Base-by-base conservation (phyloP, 2,113 vertebrate species). In the Corvus moneduloides region DNA sequence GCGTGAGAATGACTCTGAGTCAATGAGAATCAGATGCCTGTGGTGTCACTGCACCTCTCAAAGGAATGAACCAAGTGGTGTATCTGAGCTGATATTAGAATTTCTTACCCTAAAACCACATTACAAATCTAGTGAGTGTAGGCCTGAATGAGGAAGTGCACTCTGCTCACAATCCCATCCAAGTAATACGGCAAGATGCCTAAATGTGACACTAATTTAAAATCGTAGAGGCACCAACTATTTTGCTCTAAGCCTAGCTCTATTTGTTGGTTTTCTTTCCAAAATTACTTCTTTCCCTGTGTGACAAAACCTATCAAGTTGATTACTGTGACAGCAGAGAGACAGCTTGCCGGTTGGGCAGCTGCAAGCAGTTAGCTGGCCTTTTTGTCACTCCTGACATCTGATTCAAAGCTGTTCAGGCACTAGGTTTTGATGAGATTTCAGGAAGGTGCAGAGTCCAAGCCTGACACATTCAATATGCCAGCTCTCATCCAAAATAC, bases 131-230 rank as follows among this genome's bases (percentile, higher is more conserved):
- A n/a, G 7, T 2, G 7, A 73, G 13, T 0, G 2, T 44, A 81
- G 44, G 27, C 24, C 19, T 81, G 68, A 87, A 49, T 0, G 0
- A 80, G 18, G 0, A 1, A 17, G 7, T 49, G 14, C 0, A 0
- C 11, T 62, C 39, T 55, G 33, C 13, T 75, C 19, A 13, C 48
- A 59, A 75, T 82, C 52, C 55, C 22, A 64, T 62, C 33, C 19
- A 58, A 61, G 8, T 43, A 79, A 23, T 56, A 64, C 33, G 5
- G 17, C 0, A 0, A 84, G 39, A 46, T 69, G 28, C 16, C 58
- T 68, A 73, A 75, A 72, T 9, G 23, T 30, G 49, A 37, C 9
- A 4, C 2, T 87, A 69, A 89, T 66, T 72, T 66, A 58, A 91
- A 81, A 61, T 64, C 68, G 32, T 28, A 49, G 27, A 61, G 13